Conservation (phyloP, 2,113 vertebrate genomes). For the Raja brachyura region DNA sequence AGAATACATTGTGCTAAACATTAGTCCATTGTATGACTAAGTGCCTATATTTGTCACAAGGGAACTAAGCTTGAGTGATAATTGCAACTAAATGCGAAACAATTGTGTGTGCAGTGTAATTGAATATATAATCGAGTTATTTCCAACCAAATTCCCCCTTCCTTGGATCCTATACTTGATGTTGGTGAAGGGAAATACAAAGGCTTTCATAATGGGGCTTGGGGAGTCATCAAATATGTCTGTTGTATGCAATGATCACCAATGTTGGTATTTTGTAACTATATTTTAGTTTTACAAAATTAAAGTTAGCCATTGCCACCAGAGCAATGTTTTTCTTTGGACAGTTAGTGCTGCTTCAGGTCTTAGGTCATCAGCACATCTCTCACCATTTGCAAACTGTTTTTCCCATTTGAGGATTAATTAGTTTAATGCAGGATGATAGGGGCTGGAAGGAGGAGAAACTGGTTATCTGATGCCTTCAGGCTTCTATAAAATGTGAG, state of each 20-base stretch:
- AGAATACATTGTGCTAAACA: not conserved
- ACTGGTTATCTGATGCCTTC: not conserved
- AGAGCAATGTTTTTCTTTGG: not conserved
- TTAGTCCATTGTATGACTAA: not conserved
- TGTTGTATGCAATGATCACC: not conserved
- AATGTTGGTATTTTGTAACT: not conserved
- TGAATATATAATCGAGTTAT: not conserved
- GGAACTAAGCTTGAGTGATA: no score
- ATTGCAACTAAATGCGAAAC: not conserved
- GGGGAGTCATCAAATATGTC: not conserved
- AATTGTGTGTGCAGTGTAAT: not conserved
- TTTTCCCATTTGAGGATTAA: not conserved
- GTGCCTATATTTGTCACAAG: not conserved
- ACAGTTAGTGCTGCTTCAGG: not conserved
- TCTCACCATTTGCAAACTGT: not conserved
- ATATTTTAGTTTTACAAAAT: no score
- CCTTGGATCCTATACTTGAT: not conserved
- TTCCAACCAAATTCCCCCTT: not conserved
- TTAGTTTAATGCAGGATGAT: not conserved
- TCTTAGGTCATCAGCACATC: not conserved
- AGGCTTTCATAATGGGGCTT: not conserved
- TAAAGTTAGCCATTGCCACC: no score
- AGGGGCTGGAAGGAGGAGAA: not conserved
- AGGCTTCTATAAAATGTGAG: not conserved
- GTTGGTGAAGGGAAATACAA: not conserved